Percentiles rank a stretch among this genome's conserved stretches.
phyloP scores from a whole-genome alignment of 1,140 invertebrate genomes.

The Globodera rostochiensis region DNA sequence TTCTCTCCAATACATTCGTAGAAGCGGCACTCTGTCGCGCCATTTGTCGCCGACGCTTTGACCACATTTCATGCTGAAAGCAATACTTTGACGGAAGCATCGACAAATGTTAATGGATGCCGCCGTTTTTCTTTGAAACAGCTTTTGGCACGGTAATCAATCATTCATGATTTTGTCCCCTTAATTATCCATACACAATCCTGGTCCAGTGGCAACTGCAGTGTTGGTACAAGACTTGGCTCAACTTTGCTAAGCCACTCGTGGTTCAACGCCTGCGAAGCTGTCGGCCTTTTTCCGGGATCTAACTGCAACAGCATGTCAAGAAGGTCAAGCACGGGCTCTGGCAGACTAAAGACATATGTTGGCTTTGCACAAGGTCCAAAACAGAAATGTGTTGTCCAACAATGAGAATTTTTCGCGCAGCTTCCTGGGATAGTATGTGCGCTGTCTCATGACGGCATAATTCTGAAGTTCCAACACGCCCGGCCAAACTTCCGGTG shows the following conservation, averaged over 20 bases:
- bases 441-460: slow-evolving; percentile 87
- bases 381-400: slow-evolving; percentile 43
- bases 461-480: slow-evolving; percentile 91
- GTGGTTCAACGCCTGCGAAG: slow-evolving; percentile 88
- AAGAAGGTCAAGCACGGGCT: slow-evolving; percentile 83
- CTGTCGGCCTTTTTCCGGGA: slow-evolving; percentile 87
- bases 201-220: slow-evolving; percentile 83
- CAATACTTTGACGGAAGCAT: too few relatives aligned
- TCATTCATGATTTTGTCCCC: too few relatives aligned
- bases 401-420: slow-evolving; percentile 83
- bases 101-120: too few relatives aligned
- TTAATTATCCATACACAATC: slow-evolving; percentile 74
- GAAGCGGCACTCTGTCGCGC: neutral
- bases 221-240: slow-evolving; percentile 75
- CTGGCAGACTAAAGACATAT: slow-evolving; percentile 75
- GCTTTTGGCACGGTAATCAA: too few relatives aligned
- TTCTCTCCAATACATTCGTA: neutral
- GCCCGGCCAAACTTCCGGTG: slow-evolving; percentile 94
- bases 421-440: slow-evolving; percentile 81
- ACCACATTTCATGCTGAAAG: slow-evolving; percentile 87
- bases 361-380: neutral
- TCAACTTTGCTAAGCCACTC: slow-evolving; percentile 90
- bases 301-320: slow-evolving; percentile 96
- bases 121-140: too few relatives aligned
- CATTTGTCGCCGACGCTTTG: slow-evolving; percentile 71